phyloP scores from a whole-genome alignment of 2,888 invertebrate genomes.

The Allophyes oxyacanthae region DNA sequence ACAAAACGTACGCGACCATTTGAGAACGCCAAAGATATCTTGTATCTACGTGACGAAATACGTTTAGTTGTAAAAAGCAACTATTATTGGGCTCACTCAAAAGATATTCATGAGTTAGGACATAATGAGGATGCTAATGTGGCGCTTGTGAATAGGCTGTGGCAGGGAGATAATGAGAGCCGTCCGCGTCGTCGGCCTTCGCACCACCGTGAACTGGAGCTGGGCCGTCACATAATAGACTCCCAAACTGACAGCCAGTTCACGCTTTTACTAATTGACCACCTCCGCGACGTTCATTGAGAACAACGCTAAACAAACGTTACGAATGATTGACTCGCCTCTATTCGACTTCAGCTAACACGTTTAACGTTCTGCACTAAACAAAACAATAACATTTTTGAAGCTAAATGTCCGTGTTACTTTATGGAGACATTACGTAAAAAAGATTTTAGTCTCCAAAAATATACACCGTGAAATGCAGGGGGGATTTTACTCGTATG shows the following conservation, averaged over 20 bases:
- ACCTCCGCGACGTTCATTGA: slow-evolving; percentile 79
- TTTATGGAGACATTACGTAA: slow-evolving; percentile 26
- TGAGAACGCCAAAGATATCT: slow-evolving; percentile 41
- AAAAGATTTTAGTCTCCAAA: slow-evolving; percentile 1
- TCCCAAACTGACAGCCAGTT: slow-evolving; percentile 84
- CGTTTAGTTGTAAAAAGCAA: slow-evolving; percentile 56
- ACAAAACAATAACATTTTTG: slow-evolving; percentile 65
- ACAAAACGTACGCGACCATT: slow-evolving; percentile 11
- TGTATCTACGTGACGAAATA: slow-evolving; percentile 56
- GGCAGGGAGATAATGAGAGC: slow-evolving; percentile 74
- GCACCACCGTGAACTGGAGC: slow-evolving; percentile 72
- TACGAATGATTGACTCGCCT: slow-evolving; percentile 78
- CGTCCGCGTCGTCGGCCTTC: slow-evolving; percentile 79
- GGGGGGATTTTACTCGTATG: too few species aligned
- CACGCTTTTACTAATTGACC: slow-evolving; percentile 87
- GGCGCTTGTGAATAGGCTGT: slow-evolving; percentile 68
- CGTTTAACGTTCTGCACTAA: slow-evolving; percentile 67
- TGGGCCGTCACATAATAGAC: slow-evolving; percentile 66
- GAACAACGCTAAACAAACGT: slow-evolving; percentile 74
- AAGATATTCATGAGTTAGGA: slow-evolving; percentile 80
- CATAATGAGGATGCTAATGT: slow-evolving; percentile 84
- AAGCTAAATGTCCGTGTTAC: slow-evolving; percentile 42
- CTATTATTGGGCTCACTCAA: slow-evolving; percentile 63
- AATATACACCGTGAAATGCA: not conserved
- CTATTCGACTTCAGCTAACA: slow-evolving; percentile 68